A percentile compares a stretch with the other conserved stretches of the same genome.
Conservation (phyloP, 1,140 invertebrate species). For the Cylas formicarius region DNA sequence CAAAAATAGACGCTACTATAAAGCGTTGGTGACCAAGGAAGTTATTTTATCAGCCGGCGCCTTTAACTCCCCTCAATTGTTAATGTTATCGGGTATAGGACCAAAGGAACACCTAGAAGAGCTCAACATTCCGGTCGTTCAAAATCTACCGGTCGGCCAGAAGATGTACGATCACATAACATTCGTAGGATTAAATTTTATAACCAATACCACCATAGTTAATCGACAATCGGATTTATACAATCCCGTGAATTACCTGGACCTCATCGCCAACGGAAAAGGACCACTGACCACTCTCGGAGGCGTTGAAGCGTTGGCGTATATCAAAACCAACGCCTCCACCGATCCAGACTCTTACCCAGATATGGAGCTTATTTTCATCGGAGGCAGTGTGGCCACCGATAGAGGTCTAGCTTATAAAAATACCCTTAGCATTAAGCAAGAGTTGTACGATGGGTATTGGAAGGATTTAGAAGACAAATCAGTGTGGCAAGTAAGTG, state of each 20-base stretch:
- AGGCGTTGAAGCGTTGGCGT: constrained; percentile 48
- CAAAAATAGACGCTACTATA: constrained; percentile 42
- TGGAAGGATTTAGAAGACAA: constrained; percentile 29
- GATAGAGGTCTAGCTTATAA: constrained; percentile 30
- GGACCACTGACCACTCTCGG: constrained; percentile 38
- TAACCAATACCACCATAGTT: constrained; percentile 30
- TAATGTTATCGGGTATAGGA: constrained; percentile 77
- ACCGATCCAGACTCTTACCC: constrained; percentile 41
- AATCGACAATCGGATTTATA: constrained; percentile 2
- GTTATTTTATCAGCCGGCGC: constrained; percentile 81
- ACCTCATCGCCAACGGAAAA: constrained; percentile 28
- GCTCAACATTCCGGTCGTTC: constrained; percentile 40
- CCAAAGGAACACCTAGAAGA: constrained; percentile 51
- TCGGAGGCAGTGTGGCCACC: constrained; percentile 32
- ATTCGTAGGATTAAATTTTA: constrained; percentile 35
- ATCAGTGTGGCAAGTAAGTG: constrained; percentile 20
- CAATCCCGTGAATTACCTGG: constrained; percentile 11
- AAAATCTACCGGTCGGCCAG: constrained; percentile 48
- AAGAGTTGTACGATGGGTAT: constrained; percentile 29
- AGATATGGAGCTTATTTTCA: constrained; percentile 55
- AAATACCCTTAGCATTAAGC: constrained; percentile 29
- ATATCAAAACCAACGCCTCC: constrained; percentile 44
- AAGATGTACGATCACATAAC: constrained; percentile 51
- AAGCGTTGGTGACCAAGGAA: constrained; percentile 72
- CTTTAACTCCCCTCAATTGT: constrained; percentile 69